Evolutionary conservation across 2,113 vertebrate species (phyloP).

Genomic region (Rhea americana): DNA sequence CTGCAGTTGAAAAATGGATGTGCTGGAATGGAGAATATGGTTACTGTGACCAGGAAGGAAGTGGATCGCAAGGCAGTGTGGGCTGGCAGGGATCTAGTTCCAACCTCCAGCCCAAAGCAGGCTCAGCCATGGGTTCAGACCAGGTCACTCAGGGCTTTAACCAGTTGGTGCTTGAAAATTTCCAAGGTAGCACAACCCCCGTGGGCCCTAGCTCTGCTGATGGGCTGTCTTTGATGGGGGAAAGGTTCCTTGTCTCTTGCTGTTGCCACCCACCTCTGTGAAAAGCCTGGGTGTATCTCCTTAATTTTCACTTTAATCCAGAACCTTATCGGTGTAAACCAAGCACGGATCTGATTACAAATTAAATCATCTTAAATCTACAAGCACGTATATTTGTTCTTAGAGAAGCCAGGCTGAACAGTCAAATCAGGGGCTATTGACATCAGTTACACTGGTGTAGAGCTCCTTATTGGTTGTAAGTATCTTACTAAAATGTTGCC

Average conservation of each 20-base stretch:
- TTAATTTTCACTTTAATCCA: neutral
- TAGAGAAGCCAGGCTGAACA: neutral
- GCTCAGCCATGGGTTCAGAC: neutral
- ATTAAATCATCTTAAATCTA: neutral
- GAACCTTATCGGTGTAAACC: neutral
- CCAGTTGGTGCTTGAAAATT: accelerated
- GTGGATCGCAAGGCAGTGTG: too few species aligned
- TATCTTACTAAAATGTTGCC: neutral
- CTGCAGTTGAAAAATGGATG: neutral
- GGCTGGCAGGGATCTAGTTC: neutral
- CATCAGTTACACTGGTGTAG: neutral
- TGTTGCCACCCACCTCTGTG: accelerated
- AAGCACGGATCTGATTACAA: neutral
- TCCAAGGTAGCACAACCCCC: too few species aligned
- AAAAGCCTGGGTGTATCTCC: accelerated
- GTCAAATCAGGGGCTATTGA: neutral
- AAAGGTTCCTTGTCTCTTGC: neutral
- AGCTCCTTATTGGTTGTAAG: neutral
- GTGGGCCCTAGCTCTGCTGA: neutral
- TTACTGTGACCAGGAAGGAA: neutral
- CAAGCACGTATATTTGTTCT: neutral
- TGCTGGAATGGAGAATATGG: neutral
- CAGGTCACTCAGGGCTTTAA: neutral
- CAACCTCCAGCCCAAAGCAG: neutral
- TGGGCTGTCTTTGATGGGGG: neutral